Evolutionary conservation across 2,888 invertebrate genomes (phyloP).

Genomic region (Sarcophaga rosellei): DNA sequence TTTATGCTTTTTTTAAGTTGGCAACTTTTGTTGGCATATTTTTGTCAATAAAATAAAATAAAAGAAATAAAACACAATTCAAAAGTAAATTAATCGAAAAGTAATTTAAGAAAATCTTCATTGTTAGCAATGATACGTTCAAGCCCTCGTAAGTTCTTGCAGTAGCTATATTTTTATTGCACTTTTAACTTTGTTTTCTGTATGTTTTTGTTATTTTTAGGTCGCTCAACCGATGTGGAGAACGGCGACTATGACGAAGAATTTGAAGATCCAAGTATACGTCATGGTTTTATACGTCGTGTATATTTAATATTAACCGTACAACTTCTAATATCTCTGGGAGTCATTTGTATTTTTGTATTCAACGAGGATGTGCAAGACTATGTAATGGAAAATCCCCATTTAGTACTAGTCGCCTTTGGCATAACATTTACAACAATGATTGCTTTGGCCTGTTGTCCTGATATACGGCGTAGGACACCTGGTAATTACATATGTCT

Average conservation of each 20-base stretch:
- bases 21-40: too few species aligned
- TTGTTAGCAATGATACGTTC: too few species aligned
- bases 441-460: conserved; percentile 81
- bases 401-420: conserved; percentile 85
- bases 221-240: conserved; percentile 30
- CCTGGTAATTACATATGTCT: conserved; percentile 94
- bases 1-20: too few species aligned
- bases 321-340: conserved; percentile 89
- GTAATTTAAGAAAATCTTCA: too few species aligned
- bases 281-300: conserved; percentile 63
- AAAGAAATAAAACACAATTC: too few species aligned
- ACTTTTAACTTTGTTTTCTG: neutral
- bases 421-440: conserved; percentile 86
- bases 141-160: neutral
- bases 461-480: conserved; percentile 83
- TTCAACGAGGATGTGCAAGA: conserved; percentile 84
- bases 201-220: conserved; percentile 1
- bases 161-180: too few species aligned
- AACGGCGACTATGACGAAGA: neutral
- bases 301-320: conserved; percentile 72
- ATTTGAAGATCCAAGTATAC: conserved; percentile 58
- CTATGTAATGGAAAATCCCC: conserved; percentile 83
- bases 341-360: conserved; percentile 87
- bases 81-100: too few species aligned
- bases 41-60: too few species aligned